phyloP scores from a whole-genome alignment of 2,888 invertebrate species.

The Argyresthia goedartella region DNA sequence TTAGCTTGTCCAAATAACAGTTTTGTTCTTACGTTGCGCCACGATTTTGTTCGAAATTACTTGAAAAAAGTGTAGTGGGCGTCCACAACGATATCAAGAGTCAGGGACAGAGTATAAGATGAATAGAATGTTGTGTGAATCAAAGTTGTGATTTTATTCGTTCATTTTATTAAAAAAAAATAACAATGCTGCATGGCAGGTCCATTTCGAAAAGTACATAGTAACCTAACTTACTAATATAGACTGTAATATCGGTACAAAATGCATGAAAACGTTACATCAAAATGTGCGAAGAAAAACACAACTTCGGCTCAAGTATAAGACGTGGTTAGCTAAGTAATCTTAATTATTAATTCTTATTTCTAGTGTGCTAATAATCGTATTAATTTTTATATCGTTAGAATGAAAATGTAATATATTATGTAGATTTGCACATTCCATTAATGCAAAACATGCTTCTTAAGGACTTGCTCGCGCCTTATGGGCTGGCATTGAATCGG shows the following conservation, averaged over 20 bases:
- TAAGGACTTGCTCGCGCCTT: too few species aligned
- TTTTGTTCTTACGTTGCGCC: too few species aligned
- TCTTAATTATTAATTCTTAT: constrained; percentile 53
- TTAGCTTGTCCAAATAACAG: too few species aligned
- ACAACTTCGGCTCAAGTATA: constrained; percentile 39
- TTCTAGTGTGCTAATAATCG: constrained; percentile 67
- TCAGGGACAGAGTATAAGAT: constrained; percentile 18
- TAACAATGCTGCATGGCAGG: constrained; percentile 2
- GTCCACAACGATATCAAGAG: too few species aligned
- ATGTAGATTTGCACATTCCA: constrained; percentile 53
- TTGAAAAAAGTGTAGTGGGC: too few species aligned
- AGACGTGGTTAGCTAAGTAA: not conserved
- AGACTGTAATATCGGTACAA: too few species aligned
- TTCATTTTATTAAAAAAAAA: constrained; percentile 5
- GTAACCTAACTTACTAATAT: too few species aligned
- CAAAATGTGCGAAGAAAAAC: constrained; percentile 21
- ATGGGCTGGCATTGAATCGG: too few species aligned
- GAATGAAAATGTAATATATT: constrained; percentile 60
- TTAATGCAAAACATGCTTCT: constrained; percentile 60
- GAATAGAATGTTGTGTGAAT: constrained; percentile 22
- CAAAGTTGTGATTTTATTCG: constrained; percentile 26
- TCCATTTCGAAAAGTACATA: constrained; percentile 2
- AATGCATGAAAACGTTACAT: too few species aligned
- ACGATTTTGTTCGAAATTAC: too few species aligned
- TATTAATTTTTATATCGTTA: constrained; percentile 54